Evolutionary conservation across 2,888 invertebrate genomes (phyloP), one percentile per base, ranked within the genome.

Genomic region (Lapara coniferarum): DNA sequence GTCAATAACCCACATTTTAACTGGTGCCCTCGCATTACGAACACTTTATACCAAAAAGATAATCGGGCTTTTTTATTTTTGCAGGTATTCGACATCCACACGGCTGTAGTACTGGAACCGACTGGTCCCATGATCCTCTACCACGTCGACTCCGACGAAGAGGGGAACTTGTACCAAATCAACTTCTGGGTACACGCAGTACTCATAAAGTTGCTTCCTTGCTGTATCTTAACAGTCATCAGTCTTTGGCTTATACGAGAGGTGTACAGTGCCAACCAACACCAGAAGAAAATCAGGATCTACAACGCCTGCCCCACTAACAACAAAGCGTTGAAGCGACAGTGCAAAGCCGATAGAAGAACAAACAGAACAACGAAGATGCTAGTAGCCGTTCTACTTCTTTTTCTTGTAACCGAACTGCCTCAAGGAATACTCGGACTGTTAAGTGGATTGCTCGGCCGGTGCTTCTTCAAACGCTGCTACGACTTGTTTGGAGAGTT

Each of bases 341-440:
- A 92, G 66, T 89, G 84, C 71, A 93, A 93, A 79, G 90, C 90
- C 0, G 92, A 93, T 53, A 89, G 87, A 75, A 78, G 92, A 75
- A 91, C 90, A 14, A 97, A 98, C 85, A 95, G 98, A 75, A 98
- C 98, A 0, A 98, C 98, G 0, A 96, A 96, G 85, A 97, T 98
- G 96, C 90, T 98, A 30, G 95, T 98, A 2, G 98, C 98, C 0
- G 97, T 98, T 0, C 94, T 98, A 0, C 90, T 98, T 2, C 93
- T 98, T 0, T 98, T 98, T 83, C 94, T 98, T 0, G 94, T 97
- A 14, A 98, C 98, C 0, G 98, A 98, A 85, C 95, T 98, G 70
- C 98, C 98, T 0, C 97, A 97, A 82, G 97, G 96, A 0, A 94
- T 96, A 46, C 88, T 97, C 59, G 93, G 92, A 0, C 75, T 92